Base-by-base conservation (phyloP, 2,888 invertebrate species). In the Omphaloscelis lunosa region DNA sequence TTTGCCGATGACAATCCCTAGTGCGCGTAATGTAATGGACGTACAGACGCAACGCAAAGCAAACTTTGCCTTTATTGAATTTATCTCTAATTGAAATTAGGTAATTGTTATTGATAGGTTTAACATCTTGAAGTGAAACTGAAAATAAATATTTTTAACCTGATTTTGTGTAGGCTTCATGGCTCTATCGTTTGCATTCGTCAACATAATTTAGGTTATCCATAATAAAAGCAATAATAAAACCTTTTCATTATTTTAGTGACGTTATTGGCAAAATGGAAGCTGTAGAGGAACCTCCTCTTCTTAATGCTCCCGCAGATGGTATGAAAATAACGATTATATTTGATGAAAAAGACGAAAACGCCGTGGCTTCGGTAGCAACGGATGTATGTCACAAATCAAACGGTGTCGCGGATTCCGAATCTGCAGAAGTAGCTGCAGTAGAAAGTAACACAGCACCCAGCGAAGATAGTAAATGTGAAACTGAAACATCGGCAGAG, bases 331-430 rank as follows among this genome's bases (percentile, higher is more conserved):
- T 87, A 63, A 92, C 85, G 83, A 82, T 86, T 79, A 76, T 83
- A 48, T 87, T 84, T 79, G 90, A 90, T 78, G 91, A 92, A 86
- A 88, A 78, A 34, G 83, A 84, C 20, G 81, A 82, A 74, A 88
- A 82, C 67, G 82, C 81, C 67, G 88, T 87, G 67, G 86, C 89
- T 83, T 87, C 89, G 77, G 84, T 82, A 81, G 92, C 92, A 84
- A 88, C 89, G 79, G 91, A 94, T 90, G 91, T 92, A 79, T 93
- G 94, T 92, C 94, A 92, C 83, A 93, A 93, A 93, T 90, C 95
- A 79, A 96, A 96, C 89, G 96, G 96, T 87, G 92, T 95, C 83
- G 91, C 92, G 58, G 94, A 92, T 73, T 83, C 88, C 34, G 90
- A 90, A 77, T 85, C 86, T 83, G 86, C 84, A 73, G 86, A 81